Base-by-base conservation (phyloP, 2,113 vertebrate genomes). In the Centropristis striata region DNA sequence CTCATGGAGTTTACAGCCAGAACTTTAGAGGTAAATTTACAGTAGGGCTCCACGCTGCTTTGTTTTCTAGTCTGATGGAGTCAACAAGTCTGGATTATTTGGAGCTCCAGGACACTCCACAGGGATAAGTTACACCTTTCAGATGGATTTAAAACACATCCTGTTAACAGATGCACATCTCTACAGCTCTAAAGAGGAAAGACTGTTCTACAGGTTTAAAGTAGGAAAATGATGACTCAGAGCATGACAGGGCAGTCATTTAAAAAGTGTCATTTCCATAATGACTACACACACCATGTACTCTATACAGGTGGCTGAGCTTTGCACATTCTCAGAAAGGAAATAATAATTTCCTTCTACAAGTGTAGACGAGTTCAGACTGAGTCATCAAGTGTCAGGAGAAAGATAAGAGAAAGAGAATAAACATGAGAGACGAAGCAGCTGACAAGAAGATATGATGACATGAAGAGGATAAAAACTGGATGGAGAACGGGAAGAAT, bases 291-390 rank as follows among this genome's bases (percentile, higher is more conserved):
- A 55, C 46, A 77, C 46, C 15, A 58, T 28, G 53, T 53, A 41
- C 71, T 67, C 37, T 47, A 37, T 27, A 71, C 63, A 61, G 36
- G 76, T 71, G 59, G 65, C 37, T 63, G 70, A 59, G 51, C 23
- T 50, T 61, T 39, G 25, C 70, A 46, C 37, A 21, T 13, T 8
- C 49, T 54, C 32, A 46, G 76, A 28, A 61, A 68, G 20, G 27
- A n/a, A n/a, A n/a, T n/a, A 36, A 66, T 42, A 0, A 60, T 75
- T 73, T 78, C 57, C 21, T 61, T 71, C 51, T 27, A 60, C 65
- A 55, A 49, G 46, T 74, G 36, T 14, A 55, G 2, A 8, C 28
- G 8, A 18, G n/a, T 41, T 49, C 9, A 32, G 32, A 51, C 55
- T 57, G 47, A 53, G 41, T 66, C 27, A 28, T 71, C n/a, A 25